A percentile compares a stretch with the other conserved stretches of the same genome.
These are phyloP conservation scores for Parnassius orleans DNA, from an alignment of 2,888 invertebrate genomes.

Conservation along the genomic window DNA sequence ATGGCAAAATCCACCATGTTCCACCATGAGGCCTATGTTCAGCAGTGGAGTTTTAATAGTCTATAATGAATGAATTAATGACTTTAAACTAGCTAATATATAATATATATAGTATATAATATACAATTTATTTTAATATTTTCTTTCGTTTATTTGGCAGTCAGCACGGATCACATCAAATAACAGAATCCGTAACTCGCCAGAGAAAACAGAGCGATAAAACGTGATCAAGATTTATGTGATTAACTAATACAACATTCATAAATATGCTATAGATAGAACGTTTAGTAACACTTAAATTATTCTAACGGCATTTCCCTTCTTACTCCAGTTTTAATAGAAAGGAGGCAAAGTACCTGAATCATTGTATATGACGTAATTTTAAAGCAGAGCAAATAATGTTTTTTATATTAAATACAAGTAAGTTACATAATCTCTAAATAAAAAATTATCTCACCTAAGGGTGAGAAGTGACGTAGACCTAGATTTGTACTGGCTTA, in stretches of 20 bases:
- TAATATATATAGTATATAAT: not conserved
- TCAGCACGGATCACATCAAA: constrained; percentile 38
- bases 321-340: constrained; percentile 25
- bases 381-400: constrained; percentile 8
- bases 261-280: constrained; percentile 24
- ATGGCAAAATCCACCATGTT: no score
- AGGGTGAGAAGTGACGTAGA: no score
- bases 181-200: constrained; percentile 33
- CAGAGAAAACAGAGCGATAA: constrained; percentile 40
- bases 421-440: no score
- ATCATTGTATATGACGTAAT: constrained; percentile 15
- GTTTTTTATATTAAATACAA: no score
- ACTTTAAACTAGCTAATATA: not conserved
- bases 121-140: constrained; percentile 26
- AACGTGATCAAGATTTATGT: constrained; percentile 40
- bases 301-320: constrained; percentile 27
- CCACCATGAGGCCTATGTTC: no score
- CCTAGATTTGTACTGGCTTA: no score
- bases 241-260: constrained; percentile 32
- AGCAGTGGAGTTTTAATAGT: no score
- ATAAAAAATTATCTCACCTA: no score
- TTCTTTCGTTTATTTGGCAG: constrained; percentile 38
- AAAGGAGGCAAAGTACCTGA: constrained; percentile 16
- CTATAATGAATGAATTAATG: not conserved
- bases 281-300: constrained; percentile 23